Base-by-base conservation (phyloP, 2,113 vertebrate species). In the Anarrhichthys ocellatus region DNA sequence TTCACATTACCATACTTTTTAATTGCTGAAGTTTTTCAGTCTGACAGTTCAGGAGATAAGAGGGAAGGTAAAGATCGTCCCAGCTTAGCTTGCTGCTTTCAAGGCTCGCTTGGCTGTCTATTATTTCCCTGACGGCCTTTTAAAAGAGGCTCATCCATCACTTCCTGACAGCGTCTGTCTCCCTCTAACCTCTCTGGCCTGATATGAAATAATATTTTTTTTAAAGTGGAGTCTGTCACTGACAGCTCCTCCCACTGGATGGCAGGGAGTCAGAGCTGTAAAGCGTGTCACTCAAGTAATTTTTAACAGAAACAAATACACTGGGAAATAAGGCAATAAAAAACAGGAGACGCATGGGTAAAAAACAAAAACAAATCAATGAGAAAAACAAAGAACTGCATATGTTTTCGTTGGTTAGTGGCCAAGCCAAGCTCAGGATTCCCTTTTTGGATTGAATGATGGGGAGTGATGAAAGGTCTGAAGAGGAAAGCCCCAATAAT, bases 111-210 rank as follows among this genome's bases (percentile, higher is more conserved):
- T 77, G 62, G 34, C 74, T 78, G 83, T 88, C 76, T 78, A 82
- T 91, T 85, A 85, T 81, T 90, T 86, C 85, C 84, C 87, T 88
- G 87, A 85, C 88, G 84, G 88, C 76, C 87, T 91, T 90, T 88
- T 79, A 74, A 87, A 76, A 80, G 84, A 86, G 77, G 67, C 89
- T 85, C 91, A 90, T 95, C 88, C 90, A 94, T 95, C 93, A 92
- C 71, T 66, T 9, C 1, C 20, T 82, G 92, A 90, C 92, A 92
- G 86, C 62, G 70, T 75, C 82, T 89, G 91, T 92, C 91, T 89
- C 80, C 62, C 79, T 68, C 48, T 86, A 87, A 92, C 88, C 83
- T 91, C 75, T 84, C 73, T 79, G 80, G 71, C 83, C 68, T 88
- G 76, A 90, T 82, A 91, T 79, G 74, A 92, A 93, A 94, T 82